phyloP scores from a whole-genome alignment of 2,888 invertebrate species.

The Erynnis tages region DNA sequence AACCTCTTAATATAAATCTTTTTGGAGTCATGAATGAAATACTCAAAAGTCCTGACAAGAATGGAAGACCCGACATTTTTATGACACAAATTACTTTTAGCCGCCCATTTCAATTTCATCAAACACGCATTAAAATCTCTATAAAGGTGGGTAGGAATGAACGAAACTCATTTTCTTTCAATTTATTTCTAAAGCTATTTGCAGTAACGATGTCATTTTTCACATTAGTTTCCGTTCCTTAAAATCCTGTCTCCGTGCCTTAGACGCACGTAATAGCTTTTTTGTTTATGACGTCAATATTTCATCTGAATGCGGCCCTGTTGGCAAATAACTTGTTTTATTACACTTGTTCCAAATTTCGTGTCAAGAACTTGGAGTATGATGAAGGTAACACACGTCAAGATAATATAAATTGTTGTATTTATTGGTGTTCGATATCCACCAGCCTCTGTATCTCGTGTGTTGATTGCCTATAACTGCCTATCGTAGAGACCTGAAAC shows the following conservation, averaged over 20 bases:
- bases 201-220: constrained; percentile 14
- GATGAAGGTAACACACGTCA: too few species aligned
- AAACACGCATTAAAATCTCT: not conserved
- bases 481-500: too few species aligned
- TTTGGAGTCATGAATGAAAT: too few species aligned
- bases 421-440: too few species aligned
- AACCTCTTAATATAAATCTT: too few species aligned
- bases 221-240: constrained; percentile 20
- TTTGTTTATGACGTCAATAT: constrained; percentile 29
- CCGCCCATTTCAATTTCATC: not conserved
- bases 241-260: constrained; percentile 24
- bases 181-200: constrained; percentile 17
- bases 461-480: too few species aligned
- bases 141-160: not conserved
- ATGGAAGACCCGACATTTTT: too few species aligned
- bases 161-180: constrained; percentile 16
- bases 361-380: constrained; percentile 5
- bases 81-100: too few species aligned
- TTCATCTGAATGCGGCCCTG: constrained; percentile 27
- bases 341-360: constrained; percentile 10
- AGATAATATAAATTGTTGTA: too few species aligned
- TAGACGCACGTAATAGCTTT: constrained; percentile 20
- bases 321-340: constrained; percentile 27
- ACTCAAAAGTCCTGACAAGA: too few species aligned
- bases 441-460: too few species aligned